Percentiles rank a stretch among this genome's conserved stretches.
Conservation (phyloP, 1,140 invertebrate genomes). For the Lepeophtheirus salmonis region DNA sequence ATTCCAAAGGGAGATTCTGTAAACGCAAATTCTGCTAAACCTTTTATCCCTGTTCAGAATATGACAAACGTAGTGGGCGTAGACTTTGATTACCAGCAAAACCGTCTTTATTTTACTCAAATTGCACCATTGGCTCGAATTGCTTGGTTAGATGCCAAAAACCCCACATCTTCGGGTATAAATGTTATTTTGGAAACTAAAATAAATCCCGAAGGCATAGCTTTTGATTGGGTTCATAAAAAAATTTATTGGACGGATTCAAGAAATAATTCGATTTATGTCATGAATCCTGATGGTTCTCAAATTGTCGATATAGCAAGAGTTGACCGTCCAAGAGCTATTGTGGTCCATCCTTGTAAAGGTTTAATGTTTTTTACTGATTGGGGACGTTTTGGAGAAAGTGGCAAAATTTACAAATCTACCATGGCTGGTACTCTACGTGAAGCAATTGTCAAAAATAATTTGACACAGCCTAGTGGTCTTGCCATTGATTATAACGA, state of each 20-base stretch:
- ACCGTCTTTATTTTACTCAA: conserved; percentile 71
- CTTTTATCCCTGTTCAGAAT: conserved; percentile 64
- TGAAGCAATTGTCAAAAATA: conserved; percentile 65
- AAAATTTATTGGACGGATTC: conserved; percentile 96
- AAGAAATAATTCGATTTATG: conserved; percentile 79
- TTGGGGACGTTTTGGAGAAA: conserved; percentile 61
- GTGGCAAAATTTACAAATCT: conserved; percentile 79
- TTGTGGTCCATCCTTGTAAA: conserved; percentile 90
- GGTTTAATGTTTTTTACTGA: conserved; percentile 35
- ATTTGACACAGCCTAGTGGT: conserved; percentile 84
- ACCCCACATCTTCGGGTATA: conserved; percentile 40
- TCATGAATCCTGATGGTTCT: conserved; percentile 72
- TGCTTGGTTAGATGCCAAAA: conserved; percentile 44
- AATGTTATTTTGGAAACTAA: conserved; percentile 29
- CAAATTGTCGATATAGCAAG: conserved; percentile 79
- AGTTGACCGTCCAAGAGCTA: conserved; percentile 77
- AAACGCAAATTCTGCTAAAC: conserved; percentile 30
- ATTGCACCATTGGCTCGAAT: conserved; percentile 75
- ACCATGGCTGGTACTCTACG: conserved; percentile 92
- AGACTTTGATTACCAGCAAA: conserved; percentile 80
- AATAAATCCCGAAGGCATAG: conserved; percentile 61
- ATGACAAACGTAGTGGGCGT: conserved; percentile 89
- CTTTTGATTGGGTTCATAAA: conserved; percentile 88
- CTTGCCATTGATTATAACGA: conserved; percentile 91
- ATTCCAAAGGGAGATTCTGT: conserved; percentile 48